phyloP scores from a whole-genome alignment of 2,888 invertebrate species.

The Papilio protenor region DNA sequence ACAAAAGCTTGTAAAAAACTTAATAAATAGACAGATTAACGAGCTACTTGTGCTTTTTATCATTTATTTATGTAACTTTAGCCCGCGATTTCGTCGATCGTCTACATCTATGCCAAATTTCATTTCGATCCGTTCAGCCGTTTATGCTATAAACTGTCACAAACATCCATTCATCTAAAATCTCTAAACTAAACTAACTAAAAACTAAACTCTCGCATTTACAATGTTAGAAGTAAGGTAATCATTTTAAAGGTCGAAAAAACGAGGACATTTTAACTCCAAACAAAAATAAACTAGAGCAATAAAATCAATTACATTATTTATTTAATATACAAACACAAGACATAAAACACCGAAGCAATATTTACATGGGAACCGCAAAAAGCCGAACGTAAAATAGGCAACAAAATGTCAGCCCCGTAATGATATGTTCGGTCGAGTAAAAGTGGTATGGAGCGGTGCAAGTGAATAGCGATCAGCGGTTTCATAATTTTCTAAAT shows the following conservation, averaged over 20 bases:
- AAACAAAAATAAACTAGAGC: background rate
- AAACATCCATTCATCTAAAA: too few species aligned
- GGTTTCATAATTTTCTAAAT: background rate
- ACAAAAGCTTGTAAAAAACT: too few species aligned
- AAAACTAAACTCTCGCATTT: too few species aligned
- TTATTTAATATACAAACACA: conserved; percentile 10
- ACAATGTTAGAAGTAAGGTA: too few species aligned
- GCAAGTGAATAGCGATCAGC: conserved; percentile 4
- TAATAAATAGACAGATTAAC: too few species aligned
- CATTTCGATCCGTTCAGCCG: too few species aligned
- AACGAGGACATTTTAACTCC: background rate
- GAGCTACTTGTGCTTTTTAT: too few species aligned
- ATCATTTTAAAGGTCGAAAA: background rate
- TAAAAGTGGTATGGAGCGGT: conserved; percentile 34
- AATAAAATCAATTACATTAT: conserved; percentile 1
- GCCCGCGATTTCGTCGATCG: too few species aligned
- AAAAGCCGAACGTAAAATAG: conserved; percentile 45
- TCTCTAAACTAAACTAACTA: too few species aligned
- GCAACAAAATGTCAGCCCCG: conserved; percentile 46
- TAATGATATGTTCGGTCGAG: conserved; percentile 45
- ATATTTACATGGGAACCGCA: conserved; percentile 37
- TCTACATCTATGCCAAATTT: too few species aligned
- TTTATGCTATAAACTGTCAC: too few species aligned
- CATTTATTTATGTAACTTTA: too few species aligned
- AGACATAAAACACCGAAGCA: conserved; percentile 24